Evolutionary conservation across 2,113 vertebrate species (phyloP), one percentile per base, ranked within the genome.

Genomic region (Micromys minutus): DNA sequence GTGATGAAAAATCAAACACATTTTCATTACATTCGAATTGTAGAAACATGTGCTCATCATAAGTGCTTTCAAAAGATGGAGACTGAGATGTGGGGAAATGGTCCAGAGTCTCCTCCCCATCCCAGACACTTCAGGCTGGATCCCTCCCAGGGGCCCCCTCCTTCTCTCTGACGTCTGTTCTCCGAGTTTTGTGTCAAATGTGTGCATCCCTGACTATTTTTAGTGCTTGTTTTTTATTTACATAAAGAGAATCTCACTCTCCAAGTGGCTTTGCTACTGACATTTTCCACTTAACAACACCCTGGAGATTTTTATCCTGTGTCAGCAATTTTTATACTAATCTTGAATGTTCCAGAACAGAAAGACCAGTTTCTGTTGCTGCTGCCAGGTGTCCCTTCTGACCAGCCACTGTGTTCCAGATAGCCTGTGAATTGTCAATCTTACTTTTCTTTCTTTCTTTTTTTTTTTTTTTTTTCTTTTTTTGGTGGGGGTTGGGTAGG

Each of bases 171-270:
- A 65, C 50, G 52, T 84, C 69, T 83, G 71, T 29, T 26, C 90
- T 90, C 83, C 26, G 5, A 31, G 13, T 57, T 91, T 91, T n/a
- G 63, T 79, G 22, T 52, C 55, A 39, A 77, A 87, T 87, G 76
- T 59, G 75, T 87, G 90, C 80, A 87, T 57, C 31, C 19, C 17
- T 34, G 50, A 50, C 92, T 94, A 91, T 93, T 94, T 96, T 95
- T 91, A 96, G 76, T 67, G 16, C 83, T 91, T 97, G 59, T 50
- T 94, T 95, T 94, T 91, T 95, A 93, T 94, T 95, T 75, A 89
- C 90, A 57, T 91, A 95, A 80, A 92, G 74, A 90, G 75, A 26
- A n/a, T 79, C 59, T 42, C 22, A 47, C 47, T 81, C 57, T 92
- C 84, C 65, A 16, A 29, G 77, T 87, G 65, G 77, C 83, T 71